These are phyloP conservation scores for Pogonomyrmex barbatus DNA, from an alignment of 1,140 invertebrate genomes.

Conservation along the genomic window DNA sequence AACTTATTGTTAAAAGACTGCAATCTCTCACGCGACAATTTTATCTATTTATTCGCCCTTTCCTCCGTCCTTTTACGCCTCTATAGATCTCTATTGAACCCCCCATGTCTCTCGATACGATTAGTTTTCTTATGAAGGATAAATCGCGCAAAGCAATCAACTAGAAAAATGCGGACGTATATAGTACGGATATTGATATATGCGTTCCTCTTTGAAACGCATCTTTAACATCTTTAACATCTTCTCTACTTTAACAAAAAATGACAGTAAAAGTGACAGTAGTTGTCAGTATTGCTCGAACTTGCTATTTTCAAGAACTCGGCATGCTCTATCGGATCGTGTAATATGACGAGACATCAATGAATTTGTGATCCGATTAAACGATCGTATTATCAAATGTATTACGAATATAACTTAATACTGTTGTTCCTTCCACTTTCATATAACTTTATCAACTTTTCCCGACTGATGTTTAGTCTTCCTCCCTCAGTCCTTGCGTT, in stretches of 20 bases:
- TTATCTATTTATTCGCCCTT: constrained; percentile 68
- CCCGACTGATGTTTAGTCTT: constrained; percentile 61
- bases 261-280: constrained; percentile 35
- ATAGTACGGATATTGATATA: no score
- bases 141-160: constrained; percentile 29
- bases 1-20: constrained; percentile 71
- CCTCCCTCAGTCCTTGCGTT: constrained; percentile 40
- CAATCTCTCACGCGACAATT: constrained; percentile 60
- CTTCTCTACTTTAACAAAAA: neutral
- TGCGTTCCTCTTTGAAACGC: neutral
- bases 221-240: neutral
- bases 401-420: constrained; percentile 45
- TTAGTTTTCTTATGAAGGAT: constrained; percentile 37
- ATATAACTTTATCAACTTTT: constrained; percentile 59
- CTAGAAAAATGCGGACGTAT: constrained; percentile 11
- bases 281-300: constrained; percentile 57
- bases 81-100: constrained; percentile 49
- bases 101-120: constrained; percentile 46
- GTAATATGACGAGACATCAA: neutral
- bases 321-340: constrained; percentile 3
- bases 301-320: constrained; percentile 43
- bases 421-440: constrained; percentile 59
- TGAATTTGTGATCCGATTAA: constrained; percentile 33
- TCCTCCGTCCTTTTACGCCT: constrained; percentile 69
- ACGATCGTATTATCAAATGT: constrained; percentile 41